These are phyloP conservation scores for Galaxea fascicularis DNA, from an alignment of 92 coral and sea anemone genomes.

Conservation along the genomic window DNA sequence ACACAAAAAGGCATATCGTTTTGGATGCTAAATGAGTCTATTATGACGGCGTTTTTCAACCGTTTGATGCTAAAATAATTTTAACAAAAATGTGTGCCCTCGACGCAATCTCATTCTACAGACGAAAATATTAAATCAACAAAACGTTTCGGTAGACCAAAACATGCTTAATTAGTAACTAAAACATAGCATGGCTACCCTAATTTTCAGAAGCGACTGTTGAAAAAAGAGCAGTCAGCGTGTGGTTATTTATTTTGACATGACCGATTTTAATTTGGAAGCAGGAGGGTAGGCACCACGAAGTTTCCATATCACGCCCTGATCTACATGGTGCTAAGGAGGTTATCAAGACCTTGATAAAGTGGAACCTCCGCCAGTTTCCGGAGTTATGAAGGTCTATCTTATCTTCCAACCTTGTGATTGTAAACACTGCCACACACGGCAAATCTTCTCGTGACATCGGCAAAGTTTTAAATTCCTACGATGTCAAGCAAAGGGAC, in stretches of 20 bases:
- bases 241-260: conserved; percentile 9
- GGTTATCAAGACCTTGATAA: background rate
- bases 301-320: background rate
- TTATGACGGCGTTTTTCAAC: background rate
- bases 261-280: background rate
- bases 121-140: background rate
- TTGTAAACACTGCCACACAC: background rate
- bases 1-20: background rate
- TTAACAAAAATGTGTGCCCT: background rate
- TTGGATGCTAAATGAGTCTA: background rate
- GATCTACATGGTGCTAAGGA: background rate
- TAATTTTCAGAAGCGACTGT: background rate
- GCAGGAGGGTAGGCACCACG: background rate
- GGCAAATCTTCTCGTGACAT: background rate
- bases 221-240: background rate
- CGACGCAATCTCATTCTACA: background rate
- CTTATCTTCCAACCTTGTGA: background rate
- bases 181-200: background rate
- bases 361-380: background rate
- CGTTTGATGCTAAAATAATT: background rate
- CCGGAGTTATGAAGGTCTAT: background rate
- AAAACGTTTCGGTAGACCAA: background rate
- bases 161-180: background rate
- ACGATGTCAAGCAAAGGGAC: background rate
- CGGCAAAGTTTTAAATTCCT: background rate